Evolutionary conservation across 2,113 vertebrate genomes (phyloP).

Genomic region (Elgaria multicarinata): DNA sequence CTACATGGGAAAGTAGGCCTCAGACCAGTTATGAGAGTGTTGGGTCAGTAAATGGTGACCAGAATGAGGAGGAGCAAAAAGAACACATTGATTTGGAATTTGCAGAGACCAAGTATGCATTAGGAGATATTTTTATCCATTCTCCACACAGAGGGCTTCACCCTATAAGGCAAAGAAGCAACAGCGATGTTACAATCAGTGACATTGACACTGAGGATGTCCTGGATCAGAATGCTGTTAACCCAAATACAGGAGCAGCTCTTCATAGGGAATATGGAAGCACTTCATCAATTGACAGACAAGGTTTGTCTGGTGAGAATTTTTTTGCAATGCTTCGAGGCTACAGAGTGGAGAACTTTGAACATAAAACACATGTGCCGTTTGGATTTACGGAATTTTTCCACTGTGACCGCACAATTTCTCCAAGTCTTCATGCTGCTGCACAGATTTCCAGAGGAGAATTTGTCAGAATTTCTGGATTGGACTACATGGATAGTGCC

Average conservation of each 20-base stretch:
- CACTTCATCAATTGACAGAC: slow-evolving; percentile 95
- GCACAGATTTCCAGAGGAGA: slow-evolving; percentile 93
- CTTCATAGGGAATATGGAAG: slow-evolving; percentile 96
- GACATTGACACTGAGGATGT: slow-evolving; percentile 94
- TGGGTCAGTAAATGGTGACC: slow-evolving; percentile 86
- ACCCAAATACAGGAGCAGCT: slow-evolving; percentile 94
- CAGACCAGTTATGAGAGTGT: slow-evolving; percentile 84
- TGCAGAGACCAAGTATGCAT: slow-evolving; percentile 82
- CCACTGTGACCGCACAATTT: slow-evolving; percentile 85
- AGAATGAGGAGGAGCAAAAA: slow-evolving; percentile 78
- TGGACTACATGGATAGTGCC: slow-evolving; percentile 89
- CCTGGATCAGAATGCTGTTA: slow-evolving; percentile 92
- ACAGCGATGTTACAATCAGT: slow-evolving; percentile 97
- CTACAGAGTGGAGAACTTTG: slow-evolving; percentile 86
- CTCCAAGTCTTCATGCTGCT: slow-evolving; percentile 92
- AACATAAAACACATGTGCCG: slow-evolving; percentile 83
- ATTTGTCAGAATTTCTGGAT: slow-evolving; percentile 89
- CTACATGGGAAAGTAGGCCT: slow-evolving; percentile 85
- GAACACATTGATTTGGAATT: slow-evolving; percentile 85
- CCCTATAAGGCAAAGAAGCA: slow-evolving; percentile 94
- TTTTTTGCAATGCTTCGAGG: slow-evolving; percentile 93
- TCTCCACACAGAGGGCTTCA: slow-evolving; percentile 90
- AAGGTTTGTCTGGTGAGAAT: slow-evolving; percentile 89
- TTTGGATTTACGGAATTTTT: slow-evolving; percentile 89
- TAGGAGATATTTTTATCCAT: slow-evolving; percentile 87